Evolutionary conservation across 1,140 invertebrate genomes (phyloP).

Genomic region (Drosophila pandora): DNA sequence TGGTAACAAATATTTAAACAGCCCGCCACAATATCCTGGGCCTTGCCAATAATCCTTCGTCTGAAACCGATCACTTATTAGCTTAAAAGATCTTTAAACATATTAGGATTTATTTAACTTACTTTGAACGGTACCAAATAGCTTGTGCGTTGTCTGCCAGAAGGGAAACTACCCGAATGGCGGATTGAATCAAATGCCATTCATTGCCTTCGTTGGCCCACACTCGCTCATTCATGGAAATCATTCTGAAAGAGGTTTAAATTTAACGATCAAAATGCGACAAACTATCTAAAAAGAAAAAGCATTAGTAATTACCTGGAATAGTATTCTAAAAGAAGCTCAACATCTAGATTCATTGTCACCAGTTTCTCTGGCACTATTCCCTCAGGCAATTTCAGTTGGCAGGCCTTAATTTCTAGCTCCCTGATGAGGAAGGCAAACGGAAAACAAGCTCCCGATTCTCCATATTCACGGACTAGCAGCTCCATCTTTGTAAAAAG

Average conservation of each 20-base stretch:
- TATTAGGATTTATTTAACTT: conserved; percentile 11
- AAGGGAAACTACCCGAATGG: conserved; percentile 87
- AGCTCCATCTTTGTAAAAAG: conserved; percentile 90
- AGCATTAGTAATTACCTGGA: conserved; percentile 84
- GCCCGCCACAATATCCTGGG: conserved; percentile 88
- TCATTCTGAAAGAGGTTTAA: conserved; percentile 84
- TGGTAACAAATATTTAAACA: conserved; percentile 88
- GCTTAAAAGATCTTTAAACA: neutral
- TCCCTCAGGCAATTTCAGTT: conserved; percentile 87
- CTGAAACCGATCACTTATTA: conserved; percentile 74
- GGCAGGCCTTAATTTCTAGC: conserved; percentile 90
- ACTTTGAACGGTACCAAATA: conserved; percentile 70
- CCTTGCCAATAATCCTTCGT: conserved; percentile 86
- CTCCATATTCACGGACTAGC: conserved; percentile 89
- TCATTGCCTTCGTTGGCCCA: conserved; percentile 92
- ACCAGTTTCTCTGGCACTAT: conserved; percentile 89
- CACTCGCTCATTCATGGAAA: conserved; percentile 89
- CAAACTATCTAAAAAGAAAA: neutral
- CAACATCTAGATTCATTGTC: conserved; percentile 88
- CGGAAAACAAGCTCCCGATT: conserved; percentile 90
- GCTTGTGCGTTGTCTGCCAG: conserved; percentile 83
- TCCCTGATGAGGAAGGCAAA: conserved; percentile 90
- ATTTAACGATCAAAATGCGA: neutral
- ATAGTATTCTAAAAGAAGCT: conserved; percentile 90
- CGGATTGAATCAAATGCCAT: conserved; percentile 89